Evolutionary conservation across 2,888 invertebrate species (phyloP).

Genomic region (Drosophila acutilabella): DNA sequence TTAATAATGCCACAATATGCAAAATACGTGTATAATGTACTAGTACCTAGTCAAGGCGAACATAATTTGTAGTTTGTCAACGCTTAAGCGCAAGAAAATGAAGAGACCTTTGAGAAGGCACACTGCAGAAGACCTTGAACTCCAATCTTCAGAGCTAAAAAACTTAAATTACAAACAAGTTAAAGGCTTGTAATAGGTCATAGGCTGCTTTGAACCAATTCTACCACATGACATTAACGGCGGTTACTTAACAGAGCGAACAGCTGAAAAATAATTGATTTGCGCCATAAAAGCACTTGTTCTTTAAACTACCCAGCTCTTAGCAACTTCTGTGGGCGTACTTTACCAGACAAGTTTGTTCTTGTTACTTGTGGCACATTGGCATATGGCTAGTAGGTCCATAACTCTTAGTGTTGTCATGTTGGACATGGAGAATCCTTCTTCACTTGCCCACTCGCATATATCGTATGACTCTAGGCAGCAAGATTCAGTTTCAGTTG

Average conservation of each 20-base stretch:
- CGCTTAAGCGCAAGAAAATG: constrained; percentile 38
- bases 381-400: constrained; percentile 67
- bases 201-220: too few species aligned
- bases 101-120: not conserved
- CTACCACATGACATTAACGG: not conserved
- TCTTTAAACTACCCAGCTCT: too few species aligned
- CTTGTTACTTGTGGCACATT: constrained; percentile 33
- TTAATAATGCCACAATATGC: constrained; percentile 70
- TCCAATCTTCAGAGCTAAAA: not conserved
- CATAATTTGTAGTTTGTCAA: constrained; percentile 61
- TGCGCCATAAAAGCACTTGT: too few species aligned
- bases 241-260: too few species aligned
- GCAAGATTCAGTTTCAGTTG: constrained; percentile 10
- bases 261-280: too few species aligned
- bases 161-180: not conserved
- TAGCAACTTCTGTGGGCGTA: constrained; percentile 13
- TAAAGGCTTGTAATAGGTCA: too few species aligned
- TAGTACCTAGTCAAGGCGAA: constrained; percentile 19
- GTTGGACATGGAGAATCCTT: constrained; percentile 74
- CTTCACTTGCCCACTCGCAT: constrained; percentile 59
- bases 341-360: constrained; percentile 10
- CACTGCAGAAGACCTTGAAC: constrained; percentile 9
- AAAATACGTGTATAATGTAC: constrained; percentile 58
- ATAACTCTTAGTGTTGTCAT: constrained; percentile 75
- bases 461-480: constrained; percentile 58